A percentile compares a stretch with the other conserved stretches of the same genome.
Evolutionary conservation across 2,113 vertebrate genomes (phyloP).

Genomic region (Progne subis): DNA sequence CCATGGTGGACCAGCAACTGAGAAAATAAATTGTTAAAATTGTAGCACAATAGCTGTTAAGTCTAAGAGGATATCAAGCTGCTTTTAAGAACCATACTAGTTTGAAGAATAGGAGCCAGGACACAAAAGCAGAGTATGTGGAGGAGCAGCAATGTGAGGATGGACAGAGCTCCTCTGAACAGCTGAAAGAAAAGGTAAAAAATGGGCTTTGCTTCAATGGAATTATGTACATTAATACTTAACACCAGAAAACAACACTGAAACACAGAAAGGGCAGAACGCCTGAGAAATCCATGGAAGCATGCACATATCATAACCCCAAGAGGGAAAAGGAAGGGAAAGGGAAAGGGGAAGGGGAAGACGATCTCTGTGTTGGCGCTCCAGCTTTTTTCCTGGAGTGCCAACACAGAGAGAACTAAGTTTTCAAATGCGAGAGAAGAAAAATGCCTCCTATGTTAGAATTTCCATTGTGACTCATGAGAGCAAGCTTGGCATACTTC

Average conservation of each 20-base stretch:
- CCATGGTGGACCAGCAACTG: background rate
- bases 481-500: background rate
- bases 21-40: background rate
- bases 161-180: background rate
- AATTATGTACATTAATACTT: fast-evolving
- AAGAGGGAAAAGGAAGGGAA: background rate
- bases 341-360: too few species aligned
- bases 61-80: background rate
- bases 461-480: background rate
- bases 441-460: background rate
- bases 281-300: background rate
- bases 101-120: background rate
- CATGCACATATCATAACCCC: background rate
- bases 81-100: background rate
- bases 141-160: fast-evolving
- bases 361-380: too few species aligned
- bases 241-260: background rate
- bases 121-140: background rate
- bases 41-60: background rate
- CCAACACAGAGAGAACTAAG: background rate
- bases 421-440: background rate
- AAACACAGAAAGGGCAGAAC: background rate
- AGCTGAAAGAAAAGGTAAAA: background rate
- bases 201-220: background rate
- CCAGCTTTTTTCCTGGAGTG: background rate